A percentile compares a stretch with the other conserved stretches of the same genome.
Evolutionary conservation across 1,140 invertebrate genomes (phyloP).

Genomic region (Drosophila rufa): DNA sequence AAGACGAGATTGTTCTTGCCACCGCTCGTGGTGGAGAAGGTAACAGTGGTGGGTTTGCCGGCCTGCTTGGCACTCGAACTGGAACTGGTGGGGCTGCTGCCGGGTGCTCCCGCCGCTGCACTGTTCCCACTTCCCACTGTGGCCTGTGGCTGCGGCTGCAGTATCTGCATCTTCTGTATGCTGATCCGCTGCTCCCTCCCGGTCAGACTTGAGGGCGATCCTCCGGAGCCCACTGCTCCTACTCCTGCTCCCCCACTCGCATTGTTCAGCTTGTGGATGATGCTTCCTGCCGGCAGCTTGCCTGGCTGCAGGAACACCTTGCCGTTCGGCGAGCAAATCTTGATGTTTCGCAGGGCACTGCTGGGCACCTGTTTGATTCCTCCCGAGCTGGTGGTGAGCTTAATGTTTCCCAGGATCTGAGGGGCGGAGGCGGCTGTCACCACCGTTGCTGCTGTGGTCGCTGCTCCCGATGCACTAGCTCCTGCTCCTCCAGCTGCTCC

Average conservation of each 20-base stretch:
- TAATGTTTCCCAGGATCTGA: conserved; percentile 76
- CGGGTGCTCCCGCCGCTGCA: too few species aligned
- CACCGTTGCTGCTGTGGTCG: not conserved
- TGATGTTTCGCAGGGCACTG: conserved; percentile 70
- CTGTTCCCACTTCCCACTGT: not conserved
- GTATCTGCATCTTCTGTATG: conserved; percentile 82
- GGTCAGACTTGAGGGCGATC: conserved; percentile 20
- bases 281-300: conserved; percentile 56
- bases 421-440: conserved; percentile 33
- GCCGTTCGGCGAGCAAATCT: conserved; percentile 81
- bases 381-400: conserved; percentile 58
- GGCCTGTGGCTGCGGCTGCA: conserved; percentile 25
- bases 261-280: conserved; percentile 70
- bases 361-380: conserved; percentile 72
- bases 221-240: not conserved
- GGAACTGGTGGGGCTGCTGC: conserved; percentile 5
- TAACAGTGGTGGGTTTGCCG: conserved; percentile 64
- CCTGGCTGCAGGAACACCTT: conserved; percentile 78
- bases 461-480: not conserved
- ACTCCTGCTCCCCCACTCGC: conserved; percentile 13
- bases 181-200: conserved; percentile 60
- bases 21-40: conserved; percentile 55
- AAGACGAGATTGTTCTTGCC: conserved; percentile 75
- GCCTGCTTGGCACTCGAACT: conserved; percentile 19
- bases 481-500: conserved; percentile 12